Base-by-base conservation (phyloP, 2,797 vertebrate species). In the Alosa sapidissima region DNA sequence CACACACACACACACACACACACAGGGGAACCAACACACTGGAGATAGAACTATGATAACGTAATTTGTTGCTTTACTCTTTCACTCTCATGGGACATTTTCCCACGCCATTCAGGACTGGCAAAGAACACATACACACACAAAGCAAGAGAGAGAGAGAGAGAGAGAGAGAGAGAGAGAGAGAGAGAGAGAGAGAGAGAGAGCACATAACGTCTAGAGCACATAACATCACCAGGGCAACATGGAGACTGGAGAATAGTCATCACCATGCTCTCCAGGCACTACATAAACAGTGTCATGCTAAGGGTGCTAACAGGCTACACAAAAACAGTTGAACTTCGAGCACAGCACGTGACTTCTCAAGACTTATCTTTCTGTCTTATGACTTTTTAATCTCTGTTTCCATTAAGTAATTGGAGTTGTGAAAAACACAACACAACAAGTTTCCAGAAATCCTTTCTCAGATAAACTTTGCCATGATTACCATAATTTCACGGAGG, bases 181-280 rank as follows among this genome's bases (percentile, higher is more conserved):
- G 11, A 52, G 51, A 45, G 13, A 55, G 11, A 52, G 1, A 55
- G 11, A 52, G 1, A 52, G 11, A 14, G 11, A 52, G 51, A 52
- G 51, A 52, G 51, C 8, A 51, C 49, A 11, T 16, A 9, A 45
- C 3, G 16, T 36, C 33, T 75, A 36, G 68, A 75, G 68, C 33
- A 36, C 68, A 75, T 72, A 72, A 72, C 60, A 68, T 89, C 86
- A 81, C 87, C 86, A 86, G 81, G 83, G 83, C 85, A 89, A 88
- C 89, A 85, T 49, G 82, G 83, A 41, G 0, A 51, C 33, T 45
- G 82, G 83, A 86, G 68, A 83, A 85, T 36, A 68, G 58, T 24
- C 58, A 8, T 62, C 58, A 10, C 14, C 68, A 45, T 36, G 28
- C 62, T 36, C 62, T 68, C 28, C 24, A 68, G 62, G 62, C 62